A percentile compares a stretch with the other conserved stretches of the same genome.
phyloP scores from a whole-genome alignment of 1,140 invertebrate species.

The Diabrotica virgifera region DNA sequence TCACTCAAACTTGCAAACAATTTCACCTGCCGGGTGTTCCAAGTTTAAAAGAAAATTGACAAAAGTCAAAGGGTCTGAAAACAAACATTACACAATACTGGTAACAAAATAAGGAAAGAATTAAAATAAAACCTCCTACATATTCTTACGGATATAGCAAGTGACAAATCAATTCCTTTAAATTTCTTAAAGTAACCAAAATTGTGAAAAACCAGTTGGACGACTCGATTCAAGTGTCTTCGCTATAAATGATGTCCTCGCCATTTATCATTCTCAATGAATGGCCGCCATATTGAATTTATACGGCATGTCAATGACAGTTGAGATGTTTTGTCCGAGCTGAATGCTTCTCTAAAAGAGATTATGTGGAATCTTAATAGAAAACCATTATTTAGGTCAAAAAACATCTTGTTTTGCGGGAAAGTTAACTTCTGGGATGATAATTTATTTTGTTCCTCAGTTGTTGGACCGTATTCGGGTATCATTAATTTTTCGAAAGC shows the following conservation, averaged over 20 bases:
- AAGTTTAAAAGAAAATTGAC: no score
- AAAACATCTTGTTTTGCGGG: constrained; percentile 14
- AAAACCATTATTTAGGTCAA: constrained; percentile 15
- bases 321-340: constrained; percentile 17
- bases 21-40: no score
- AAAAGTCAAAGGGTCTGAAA: no score
- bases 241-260: constrained; percentile 16
- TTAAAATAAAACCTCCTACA: no score
- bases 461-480: neutral
- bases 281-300: constrained; percentile 20
- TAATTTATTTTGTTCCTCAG: constrained; percentile 6
- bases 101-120: no score
- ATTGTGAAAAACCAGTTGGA: neutral
- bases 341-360: constrained; percentile 17
- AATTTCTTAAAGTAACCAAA: no score
- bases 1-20: no score
- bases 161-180: no score
- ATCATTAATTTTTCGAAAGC: neutral
- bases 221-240: constrained; percentile 7
- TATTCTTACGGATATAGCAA: no score
- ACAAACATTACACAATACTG: no score
- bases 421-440: constrained; percentile 2
- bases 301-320: constrained; percentile 20
- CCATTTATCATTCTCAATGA: constrained; percentile 17
- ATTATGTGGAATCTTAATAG: constrained; percentile 19